Conservation (phyloP, 2,113 vertebrate species). For the Platichthys stellatus region DNA sequence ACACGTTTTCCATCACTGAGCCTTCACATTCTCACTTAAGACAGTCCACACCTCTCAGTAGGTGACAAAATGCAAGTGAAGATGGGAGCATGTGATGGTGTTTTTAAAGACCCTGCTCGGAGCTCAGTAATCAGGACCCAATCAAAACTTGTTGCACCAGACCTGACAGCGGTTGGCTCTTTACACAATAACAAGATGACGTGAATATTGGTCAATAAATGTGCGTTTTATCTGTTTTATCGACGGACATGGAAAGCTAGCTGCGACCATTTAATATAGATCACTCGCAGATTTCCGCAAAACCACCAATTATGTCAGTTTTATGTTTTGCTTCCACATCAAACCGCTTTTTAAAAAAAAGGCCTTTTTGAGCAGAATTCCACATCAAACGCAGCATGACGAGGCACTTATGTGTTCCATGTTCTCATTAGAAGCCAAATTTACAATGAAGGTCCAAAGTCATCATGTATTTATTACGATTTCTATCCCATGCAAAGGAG, state of each 20-base stretch:
- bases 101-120: constrained; percentile 31
- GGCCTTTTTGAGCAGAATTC: not conserved
- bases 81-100: constrained; percentile 29
- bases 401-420: not conserved
- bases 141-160: constrained; percentile 46
- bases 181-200: not conserved
- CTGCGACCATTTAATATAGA: not conserved
- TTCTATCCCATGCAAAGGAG: not conserved
- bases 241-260: not conserved
- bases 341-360: not conserved
- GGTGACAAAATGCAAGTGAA: constrained; percentile 59
- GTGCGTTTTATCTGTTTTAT: not conserved
- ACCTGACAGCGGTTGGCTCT: not conserved
- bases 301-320: constrained; percentile 10
- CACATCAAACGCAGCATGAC: not conserved
- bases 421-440: not conserved
- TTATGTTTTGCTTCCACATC: not conserved
- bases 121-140: constrained; percentile 51
- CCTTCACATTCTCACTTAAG: constrained; percentile 65
- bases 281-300: not conserved
- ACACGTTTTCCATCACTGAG: constrained; percentile 59
- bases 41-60: constrained; percentile 60
- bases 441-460: not conserved
- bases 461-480: not conserved
- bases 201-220: not conserved